phyloP scores from a whole-genome alignment of 1,140 invertebrate species.

The Drosophila mojavensis region DNA sequence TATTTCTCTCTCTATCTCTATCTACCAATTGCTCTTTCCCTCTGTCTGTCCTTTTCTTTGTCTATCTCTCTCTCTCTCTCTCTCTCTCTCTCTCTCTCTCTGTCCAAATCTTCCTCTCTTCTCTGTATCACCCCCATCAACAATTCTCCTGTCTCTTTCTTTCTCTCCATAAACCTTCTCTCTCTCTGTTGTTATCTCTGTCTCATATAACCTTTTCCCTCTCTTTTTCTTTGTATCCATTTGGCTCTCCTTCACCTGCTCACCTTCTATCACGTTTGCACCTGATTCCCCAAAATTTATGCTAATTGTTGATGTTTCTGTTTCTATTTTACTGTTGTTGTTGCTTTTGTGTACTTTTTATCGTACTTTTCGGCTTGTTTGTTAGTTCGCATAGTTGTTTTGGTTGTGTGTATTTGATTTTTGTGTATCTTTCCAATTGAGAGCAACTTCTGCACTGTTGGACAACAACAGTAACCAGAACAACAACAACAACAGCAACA shows the following conservation, averaged over 20 bases:
- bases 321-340: not conserved
- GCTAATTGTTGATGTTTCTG: slow-evolving; percentile 6
- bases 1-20: not conserved
- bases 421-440: slow-evolving; percentile 77
- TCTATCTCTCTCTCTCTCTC: no score
- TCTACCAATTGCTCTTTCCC: not conserved
- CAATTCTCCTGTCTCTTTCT: no score
- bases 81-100: no score
- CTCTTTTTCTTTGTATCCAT: not conserved
- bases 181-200: not conserved
- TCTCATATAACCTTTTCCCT: no score
- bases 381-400: slow-evolving; percentile 30
- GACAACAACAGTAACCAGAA: slow-evolving; percentile 33
- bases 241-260: not conserved
- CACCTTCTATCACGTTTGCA: not conserved
- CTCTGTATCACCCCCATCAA: no score
- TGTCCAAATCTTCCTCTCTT: no score
- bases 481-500: slow-evolving; percentile 37
- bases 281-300: slow-evolving; percentile 1
- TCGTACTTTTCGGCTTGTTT: slow-evolving; percentile 12
- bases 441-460: slow-evolving; percentile 67
- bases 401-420: slow-evolving; percentile 20
- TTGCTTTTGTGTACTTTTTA: not conserved
- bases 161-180: no score
- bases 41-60: no score